phyloP scores from a whole-genome alignment of 92 coral and sea anemone species.

The Paramuricea clavata region DNA sequence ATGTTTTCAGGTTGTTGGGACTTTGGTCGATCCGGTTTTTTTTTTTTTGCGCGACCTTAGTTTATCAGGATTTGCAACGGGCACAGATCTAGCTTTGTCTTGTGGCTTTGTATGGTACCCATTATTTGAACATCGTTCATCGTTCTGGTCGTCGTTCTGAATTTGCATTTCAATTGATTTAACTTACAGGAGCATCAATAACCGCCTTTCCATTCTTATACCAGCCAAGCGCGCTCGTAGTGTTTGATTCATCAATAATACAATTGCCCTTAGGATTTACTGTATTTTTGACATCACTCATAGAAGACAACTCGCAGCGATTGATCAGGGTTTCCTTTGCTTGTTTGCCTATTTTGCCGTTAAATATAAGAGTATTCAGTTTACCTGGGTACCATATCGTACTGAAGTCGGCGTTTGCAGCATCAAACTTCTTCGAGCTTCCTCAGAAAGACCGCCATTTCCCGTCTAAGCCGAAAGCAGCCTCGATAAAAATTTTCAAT shows the following conservation, averaged over 20 bases:
- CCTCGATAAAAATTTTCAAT: neutral
- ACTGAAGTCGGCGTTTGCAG: neutral
- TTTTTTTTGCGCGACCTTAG: neutral
- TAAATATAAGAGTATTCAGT: neutral
- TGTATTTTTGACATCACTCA: neutral
- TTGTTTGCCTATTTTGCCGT: neutral
- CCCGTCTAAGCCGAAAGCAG: neutral
- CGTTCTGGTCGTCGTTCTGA: too few relatives aligned
- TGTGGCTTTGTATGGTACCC: neutral
- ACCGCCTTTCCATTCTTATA: too few relatives aligned
- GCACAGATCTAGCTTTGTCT: neutral
- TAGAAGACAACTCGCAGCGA: neutral
- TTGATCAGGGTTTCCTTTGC: neutral
- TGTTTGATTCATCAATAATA: neutral
- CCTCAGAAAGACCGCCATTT: neutral
- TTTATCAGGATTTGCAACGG: neutral
- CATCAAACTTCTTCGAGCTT: neutral
- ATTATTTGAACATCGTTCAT: too few relatives aligned
- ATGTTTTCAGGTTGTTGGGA: too few relatives aligned
- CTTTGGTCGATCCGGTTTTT: too few relatives aligned
- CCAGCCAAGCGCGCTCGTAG: too few relatives aligned
- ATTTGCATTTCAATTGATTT: too few relatives aligned
- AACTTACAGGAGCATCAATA: too few relatives aligned
- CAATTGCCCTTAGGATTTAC: neutral
- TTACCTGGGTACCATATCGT: slow-evolving; percentile 1